These are phyloP conservation scores for Altica lythri DNA, from an alignment of 2,888 invertebrate species.

Conservation along the genomic window DNA sequence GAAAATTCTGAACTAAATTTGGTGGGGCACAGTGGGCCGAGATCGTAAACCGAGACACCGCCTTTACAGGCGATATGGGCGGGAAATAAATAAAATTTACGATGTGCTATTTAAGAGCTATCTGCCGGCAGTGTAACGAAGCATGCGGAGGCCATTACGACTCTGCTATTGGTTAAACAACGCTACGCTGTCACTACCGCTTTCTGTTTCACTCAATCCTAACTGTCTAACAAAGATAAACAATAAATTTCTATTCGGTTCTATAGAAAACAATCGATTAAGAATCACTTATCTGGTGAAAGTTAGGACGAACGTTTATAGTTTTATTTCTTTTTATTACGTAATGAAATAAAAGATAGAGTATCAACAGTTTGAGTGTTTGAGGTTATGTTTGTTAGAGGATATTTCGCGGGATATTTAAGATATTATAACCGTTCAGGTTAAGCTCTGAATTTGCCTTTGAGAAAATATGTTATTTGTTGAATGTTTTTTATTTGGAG, in stretches of 20 bases:
- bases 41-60: slow-evolving; percentile 61
- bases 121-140: slow-evolving; percentile 61
- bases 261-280: slow-evolving; percentile 56
- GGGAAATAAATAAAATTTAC: slow-evolving; percentile 62
- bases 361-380: slow-evolving; percentile 38
- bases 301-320: slow-evolving; percentile 50
- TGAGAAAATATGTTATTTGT: slow-evolving; percentile 46
- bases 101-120: slow-evolving; percentile 62
- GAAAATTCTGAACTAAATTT: slow-evolving; percentile 37
- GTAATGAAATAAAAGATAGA: slow-evolving; percentile 37
- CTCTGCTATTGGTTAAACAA: slow-evolving; percentile 61
- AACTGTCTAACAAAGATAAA: no score
- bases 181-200: no score
- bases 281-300: slow-evolving; percentile 45
- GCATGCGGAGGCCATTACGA: slow-evolving; percentile 65
- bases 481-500: slow-evolving; percentile 38
- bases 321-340: slow-evolving; percentile 40
- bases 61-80: slow-evolving; percentile 63
- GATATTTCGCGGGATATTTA: slow-evolving; percentile 56
- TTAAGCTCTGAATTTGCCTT: slow-evolving; percentile 45
- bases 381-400: slow-evolving; percentile 35
- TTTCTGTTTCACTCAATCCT: no score
- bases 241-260: no score
- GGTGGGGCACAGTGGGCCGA: slow-evolving; percentile 51
- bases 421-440: slow-evolving; percentile 51